Percentiles rank a stretch among this genome's conserved stretches.
phyloP scores from a whole-genome alignment of 2,797 vertebrate species.

The Hoplostethus atlanticus region DNA sequence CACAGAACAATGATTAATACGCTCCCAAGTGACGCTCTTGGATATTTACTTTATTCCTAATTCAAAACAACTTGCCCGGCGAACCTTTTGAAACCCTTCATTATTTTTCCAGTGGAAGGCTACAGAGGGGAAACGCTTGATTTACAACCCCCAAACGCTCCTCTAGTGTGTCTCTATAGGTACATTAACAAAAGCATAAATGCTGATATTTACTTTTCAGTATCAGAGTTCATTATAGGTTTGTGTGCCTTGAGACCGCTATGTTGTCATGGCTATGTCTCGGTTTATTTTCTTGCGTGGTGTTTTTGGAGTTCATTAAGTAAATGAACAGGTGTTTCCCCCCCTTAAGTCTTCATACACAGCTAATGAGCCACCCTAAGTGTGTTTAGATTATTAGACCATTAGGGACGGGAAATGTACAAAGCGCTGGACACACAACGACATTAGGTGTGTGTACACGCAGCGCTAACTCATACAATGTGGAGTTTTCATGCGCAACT shows the following conservation, averaged over 20 bases:
- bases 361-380: slow-evolving; percentile 82
- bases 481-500: slow-evolving; percentile 55
- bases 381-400: slow-evolving; percentile 83
- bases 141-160: slow-evolving; percentile 70
- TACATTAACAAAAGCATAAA: slow-evolving; percentile 72
- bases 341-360: slow-evolving; percentile 70
- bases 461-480: slow-evolving; percentile 50
- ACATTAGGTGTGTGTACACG: slow-evolving; percentile 60
- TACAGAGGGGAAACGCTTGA: slow-evolving; percentile 69
- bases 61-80: slow-evolving; percentile 52
- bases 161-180: slow-evolving; percentile 58
- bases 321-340: slow-evolving; percentile 83
- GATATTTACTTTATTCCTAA: slow-evolving; percentile 69
- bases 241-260: slow-evolving; percentile 65
- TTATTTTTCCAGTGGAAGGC: slow-evolving; percentile 66
- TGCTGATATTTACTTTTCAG: slow-evolving; percentile 74
- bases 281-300: slow-evolving; percentile 74
- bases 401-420: slow-evolving; percentile 83
- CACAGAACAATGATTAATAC: slow-evolving; percentile 69
- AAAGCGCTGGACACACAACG: slow-evolving; percentile 74
- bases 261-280: slow-evolving; percentile 46
- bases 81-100: slow-evolving; percentile 62
- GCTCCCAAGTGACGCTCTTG: slow-evolving; percentile 69
- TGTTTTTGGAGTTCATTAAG: slow-evolving; percentile 79
- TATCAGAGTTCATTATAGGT: slow-evolving; percentile 66